Base-by-base conservation (phyloP, 1,140 invertebrate genomes). In the Rhyzopertha dominica region DNA sequence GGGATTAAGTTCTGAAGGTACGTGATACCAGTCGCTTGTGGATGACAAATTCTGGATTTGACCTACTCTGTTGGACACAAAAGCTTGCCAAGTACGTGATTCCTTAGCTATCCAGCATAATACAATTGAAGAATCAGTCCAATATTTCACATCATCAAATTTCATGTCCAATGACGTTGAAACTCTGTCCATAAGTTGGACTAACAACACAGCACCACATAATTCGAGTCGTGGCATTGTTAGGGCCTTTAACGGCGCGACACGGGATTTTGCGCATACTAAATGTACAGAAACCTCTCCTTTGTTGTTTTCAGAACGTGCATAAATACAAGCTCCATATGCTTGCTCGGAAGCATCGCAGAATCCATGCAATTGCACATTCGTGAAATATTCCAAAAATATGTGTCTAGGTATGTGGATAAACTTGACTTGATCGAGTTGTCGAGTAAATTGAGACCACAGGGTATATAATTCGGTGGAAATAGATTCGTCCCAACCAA, bases 231-330 rank as follows among this genome's bases (percentile, higher is more conserved):
- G n/a, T n/a, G n/a, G n/a, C n/a, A n/a, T n/a, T n/a, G n/a, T n/a
- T n/a, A n/a, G n/a, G n/a, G n/a, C n/a, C n/a, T n/a, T n/a, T 61
- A 3, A 63, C 14, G 14, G 70, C 65, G 66, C 56, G 1, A 71
- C 63, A 37, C 57, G 48, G 12, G 54, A 20, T 44, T 47, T 47
- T 2, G 45, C 42, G 25, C 42, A 50, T 3, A 50, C 19, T 10
- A 50, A 26, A 13, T 14, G 10, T 3, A 14, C 9, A 5, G n/a
- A n/a, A 17, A 39, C n/a, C 10, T 26, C 12, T 2, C 36, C 36
- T 5, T 5, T 5, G 4, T 2, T 5, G 43, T 46, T 19, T 49
- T 29, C 9, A n/a, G 14, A 16, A n/a, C 42, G 19, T 1, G 46
- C 39, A 48, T 61, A 63, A 19, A 54, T 37, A 26, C 51, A 54